Conservation (phyloP, 2,113 vertebrate genomes). For the Tachysurus vachellii region DNA sequence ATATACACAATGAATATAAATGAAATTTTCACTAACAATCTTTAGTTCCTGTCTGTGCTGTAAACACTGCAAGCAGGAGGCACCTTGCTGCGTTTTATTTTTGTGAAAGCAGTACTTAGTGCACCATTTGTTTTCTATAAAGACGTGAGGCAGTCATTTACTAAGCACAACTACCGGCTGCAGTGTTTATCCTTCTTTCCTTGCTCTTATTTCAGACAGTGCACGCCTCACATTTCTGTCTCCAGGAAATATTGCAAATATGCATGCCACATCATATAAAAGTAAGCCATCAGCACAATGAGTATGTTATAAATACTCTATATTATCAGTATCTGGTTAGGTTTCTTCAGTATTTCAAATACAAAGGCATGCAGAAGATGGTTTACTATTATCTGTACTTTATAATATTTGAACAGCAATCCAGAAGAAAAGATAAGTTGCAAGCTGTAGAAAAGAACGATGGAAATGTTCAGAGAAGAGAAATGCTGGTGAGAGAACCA, state of each 20-base stretch:
- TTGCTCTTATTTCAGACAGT: slow-evolving; percentile 25
- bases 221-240: slow-evolving; percentile 28
- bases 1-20: not conserved
- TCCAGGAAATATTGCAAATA: slow-evolving; percentile 1
- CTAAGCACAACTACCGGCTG: slow-evolving; percentile 28
- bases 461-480: not conserved
- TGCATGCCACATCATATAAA: slow-evolving; percentile 9
- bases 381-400: not conserved
- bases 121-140: slow-evolving; percentile 45
- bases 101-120: slow-evolving; percentile 46
- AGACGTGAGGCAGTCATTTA: slow-evolving; percentile 42
- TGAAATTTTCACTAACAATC: not conserved
- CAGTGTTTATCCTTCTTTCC: slow-evolving; percentile 34
- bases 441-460: not conserved
- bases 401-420: not conserved
- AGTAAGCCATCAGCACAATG: not conserved
- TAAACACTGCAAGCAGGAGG: not conserved
- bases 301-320: not conserved
- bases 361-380: not conserved
- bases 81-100: slow-evolving; percentile 21
- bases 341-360: not conserved
- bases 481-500: not conserved
- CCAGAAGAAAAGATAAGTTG: not conserved
- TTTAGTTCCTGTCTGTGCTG: slow-evolving; percentile 1
- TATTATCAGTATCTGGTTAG: not conserved